Percentiles rank a stretch among this genome's conserved stretches.
These are phyloP conservation scores for Festucalex cinctus DNA, from an alignment of 2,113 vertebrate species.

Conservation along the genomic window DNA sequence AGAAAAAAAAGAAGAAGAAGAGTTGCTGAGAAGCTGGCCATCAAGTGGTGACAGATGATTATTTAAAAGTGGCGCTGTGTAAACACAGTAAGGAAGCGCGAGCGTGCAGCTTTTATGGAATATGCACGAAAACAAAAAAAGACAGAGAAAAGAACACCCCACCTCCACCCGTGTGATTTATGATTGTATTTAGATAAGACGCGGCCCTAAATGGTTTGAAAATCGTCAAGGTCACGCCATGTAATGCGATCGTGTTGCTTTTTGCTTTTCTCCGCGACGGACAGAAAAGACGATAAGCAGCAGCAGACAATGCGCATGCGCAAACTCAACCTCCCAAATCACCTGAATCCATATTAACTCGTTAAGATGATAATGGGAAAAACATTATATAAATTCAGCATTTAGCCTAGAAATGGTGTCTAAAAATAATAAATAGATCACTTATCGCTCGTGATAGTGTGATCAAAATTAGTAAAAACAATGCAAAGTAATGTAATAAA, in stretches of 20 bases:
- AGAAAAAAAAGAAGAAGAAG: not conserved
- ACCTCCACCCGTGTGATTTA: conserved; percentile 80
- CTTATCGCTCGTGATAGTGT: too few relatives aligned
- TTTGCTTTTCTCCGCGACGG: conserved; percentile 47
- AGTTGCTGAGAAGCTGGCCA: conserved; percentile 4
- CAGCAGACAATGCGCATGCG: conserved; percentile 10
- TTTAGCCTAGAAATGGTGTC: too few relatives aligned
- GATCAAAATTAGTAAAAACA: too few relatives aligned
- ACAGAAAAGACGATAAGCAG: conserved; percentile 59
- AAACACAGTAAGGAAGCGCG: conserved; percentile 80
- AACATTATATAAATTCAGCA: too few relatives aligned
- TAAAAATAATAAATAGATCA: too few relatives aligned
- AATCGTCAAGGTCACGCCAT: conserved; percentile 84
- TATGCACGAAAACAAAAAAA: conserved; percentile 66
- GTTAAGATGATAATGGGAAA: too few relatives aligned
- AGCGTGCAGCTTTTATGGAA: conserved; percentile 82
- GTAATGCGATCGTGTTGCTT: conserved; percentile 68
- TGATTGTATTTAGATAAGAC: conserved; percentile 93
- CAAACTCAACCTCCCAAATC: not conserved
- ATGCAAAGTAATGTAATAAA: too few relatives aligned
- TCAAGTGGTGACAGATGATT: conserved; percentile 41
- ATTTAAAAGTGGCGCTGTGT: conserved; percentile 73
- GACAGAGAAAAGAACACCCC: conserved; percentile 40
- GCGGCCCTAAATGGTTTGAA: conserved; percentile 76
- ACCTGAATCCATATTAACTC: not conserved